Conservation (phyloP, 1,140 invertebrate species). For the Prorops nasuta region DNA sequence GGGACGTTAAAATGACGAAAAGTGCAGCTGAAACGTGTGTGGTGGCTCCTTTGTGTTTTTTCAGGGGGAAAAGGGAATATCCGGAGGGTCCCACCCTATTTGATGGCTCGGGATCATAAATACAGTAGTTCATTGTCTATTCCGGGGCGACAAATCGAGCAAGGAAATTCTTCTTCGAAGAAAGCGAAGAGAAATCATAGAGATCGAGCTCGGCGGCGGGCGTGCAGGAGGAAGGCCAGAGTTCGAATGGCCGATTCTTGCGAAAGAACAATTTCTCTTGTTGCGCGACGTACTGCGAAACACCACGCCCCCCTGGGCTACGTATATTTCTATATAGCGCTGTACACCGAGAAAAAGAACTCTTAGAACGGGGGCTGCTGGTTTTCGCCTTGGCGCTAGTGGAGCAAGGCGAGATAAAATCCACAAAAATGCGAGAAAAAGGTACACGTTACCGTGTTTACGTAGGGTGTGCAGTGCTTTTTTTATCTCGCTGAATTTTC, state of each 20-base stretch:
- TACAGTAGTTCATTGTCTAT: constrained; percentile 24
- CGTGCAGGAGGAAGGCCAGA: constrained; percentile 1
- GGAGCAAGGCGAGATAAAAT: too few species aligned
- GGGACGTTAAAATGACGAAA: too few species aligned
- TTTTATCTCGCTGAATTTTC: constrained; percentile 22
- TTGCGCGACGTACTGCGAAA: constrained; percentile 23
- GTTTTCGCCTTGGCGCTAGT: too few species aligned
- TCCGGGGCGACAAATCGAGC: constrained; percentile 8
- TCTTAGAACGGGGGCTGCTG: constrained; percentile 23
- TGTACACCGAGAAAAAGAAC: constrained; percentile 31
- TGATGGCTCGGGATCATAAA: constrained; percentile 15
- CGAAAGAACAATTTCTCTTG: constrained; percentile 33
- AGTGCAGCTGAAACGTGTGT: too few species aligned
- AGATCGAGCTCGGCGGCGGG: background rate
- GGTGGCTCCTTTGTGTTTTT: too few species aligned
- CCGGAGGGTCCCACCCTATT: constrained; percentile 5
- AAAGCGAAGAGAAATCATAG: constrained; percentile 3
- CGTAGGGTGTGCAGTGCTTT: constrained; percentile 16
- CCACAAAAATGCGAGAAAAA: constrained; percentile 8
- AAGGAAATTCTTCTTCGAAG: constrained; percentile 21
- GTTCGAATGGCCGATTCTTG: constrained; percentile 22
- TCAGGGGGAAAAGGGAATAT: background rate
- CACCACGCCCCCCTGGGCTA: constrained; percentile 21
- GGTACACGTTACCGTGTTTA: constrained; percentile 20
- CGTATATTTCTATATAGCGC: constrained; percentile 35